Percentiles rank a stretch among this genome's conserved stretches.
phyloP scores from a whole-genome alignment of 2,888 invertebrate species.

The Gnatocerus cornutus region DNA sequence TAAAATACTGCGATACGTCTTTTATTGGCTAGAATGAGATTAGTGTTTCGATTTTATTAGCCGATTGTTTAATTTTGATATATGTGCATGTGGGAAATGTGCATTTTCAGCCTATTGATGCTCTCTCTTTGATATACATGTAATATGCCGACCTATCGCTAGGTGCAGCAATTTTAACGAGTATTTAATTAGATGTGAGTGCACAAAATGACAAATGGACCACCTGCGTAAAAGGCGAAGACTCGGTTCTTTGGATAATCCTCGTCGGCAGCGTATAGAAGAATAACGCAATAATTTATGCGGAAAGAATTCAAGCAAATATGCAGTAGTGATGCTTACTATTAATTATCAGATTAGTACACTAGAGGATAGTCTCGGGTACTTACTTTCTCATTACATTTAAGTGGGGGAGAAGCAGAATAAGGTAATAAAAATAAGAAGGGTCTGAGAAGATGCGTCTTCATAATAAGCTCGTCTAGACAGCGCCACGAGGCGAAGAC shows the following conservation, averaged over 20 bases:
- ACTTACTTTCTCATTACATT: slow-evolving; percentile 50
- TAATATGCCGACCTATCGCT: not conserved
- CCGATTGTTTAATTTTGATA: too few species aligned
- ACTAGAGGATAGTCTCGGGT: slow-evolving; percentile 47
- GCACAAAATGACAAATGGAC: slow-evolving; percentile 1
- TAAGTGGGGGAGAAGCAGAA: slow-evolving; percentile 45
- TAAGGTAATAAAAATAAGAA: slow-evolving; percentile 51
- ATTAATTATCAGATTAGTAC: slow-evolving; percentile 50
- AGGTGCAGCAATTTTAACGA: slow-evolving; percentile 1
- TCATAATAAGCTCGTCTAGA: slow-evolving; percentile 51
- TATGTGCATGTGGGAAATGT: too few species aligned
- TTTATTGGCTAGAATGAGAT: too few species aligned
- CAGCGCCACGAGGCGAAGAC: slow-evolving; percentile 48
- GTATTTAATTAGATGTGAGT: not conserved
- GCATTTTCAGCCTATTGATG: too few species aligned
- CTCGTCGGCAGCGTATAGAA: not conserved
- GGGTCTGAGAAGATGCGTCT: slow-evolving; percentile 47
- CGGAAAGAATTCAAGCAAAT: not conserved
- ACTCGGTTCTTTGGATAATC: slow-evolving; percentile 11
- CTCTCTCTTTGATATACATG: too few species aligned
- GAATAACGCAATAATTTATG: slow-evolving; percentile 1
- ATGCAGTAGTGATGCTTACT: slow-evolving; percentile 14
- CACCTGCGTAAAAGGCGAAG: not conserved
- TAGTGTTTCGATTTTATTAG: too few species aligned
- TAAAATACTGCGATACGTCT: too few species aligned